phyloP scores from a whole-genome alignment of 2,113 vertebrate species.

The Chlorodrepanis virens region DNA sequence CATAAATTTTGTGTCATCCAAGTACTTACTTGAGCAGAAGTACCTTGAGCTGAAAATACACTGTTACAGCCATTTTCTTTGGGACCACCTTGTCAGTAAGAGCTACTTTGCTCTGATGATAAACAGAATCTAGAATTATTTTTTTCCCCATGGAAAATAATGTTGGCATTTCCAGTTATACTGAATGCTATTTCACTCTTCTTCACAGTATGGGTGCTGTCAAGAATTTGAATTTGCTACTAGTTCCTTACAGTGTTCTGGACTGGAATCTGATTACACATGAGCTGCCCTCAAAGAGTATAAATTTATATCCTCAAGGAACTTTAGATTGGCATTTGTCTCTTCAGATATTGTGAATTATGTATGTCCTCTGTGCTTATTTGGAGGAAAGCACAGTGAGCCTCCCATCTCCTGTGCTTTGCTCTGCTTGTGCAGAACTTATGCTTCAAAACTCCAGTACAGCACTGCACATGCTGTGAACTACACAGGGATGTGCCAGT shows the following conservation, averaged over 20 bases:
- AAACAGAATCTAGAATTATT: not conserved
- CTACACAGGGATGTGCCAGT: not conserved
- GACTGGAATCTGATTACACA: not conserved
- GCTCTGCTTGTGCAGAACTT: not conserved
- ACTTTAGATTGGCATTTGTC: not conserved
- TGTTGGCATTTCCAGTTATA: not conserved
- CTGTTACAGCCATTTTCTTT: not conserved
- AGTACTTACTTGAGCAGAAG: not conserved
- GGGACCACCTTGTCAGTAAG: not conserved
- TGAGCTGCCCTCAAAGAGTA: not conserved
- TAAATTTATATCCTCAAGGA: not conserved
- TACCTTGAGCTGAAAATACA: not conserved
- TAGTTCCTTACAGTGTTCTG: not conserved
- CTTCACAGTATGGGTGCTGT: not conserved
- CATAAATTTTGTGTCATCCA: not conserved
- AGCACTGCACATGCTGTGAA: not conserved
- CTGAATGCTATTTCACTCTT: not conserved
- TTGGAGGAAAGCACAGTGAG: not conserved
- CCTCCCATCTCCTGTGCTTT: not conserved
- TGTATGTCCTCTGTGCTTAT: not conserved
- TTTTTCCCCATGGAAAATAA: not conserved
- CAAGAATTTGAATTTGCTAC: not conserved
- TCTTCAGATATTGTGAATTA: not conserved
- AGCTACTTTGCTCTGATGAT: not conserved
- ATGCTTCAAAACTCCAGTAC: not conserved